Percentiles rank a stretch among this genome's conserved stretches.
Conservation (phyloP, 2,113 vertebrate species). For the Nothocercus nigrocapillus region DNA sequence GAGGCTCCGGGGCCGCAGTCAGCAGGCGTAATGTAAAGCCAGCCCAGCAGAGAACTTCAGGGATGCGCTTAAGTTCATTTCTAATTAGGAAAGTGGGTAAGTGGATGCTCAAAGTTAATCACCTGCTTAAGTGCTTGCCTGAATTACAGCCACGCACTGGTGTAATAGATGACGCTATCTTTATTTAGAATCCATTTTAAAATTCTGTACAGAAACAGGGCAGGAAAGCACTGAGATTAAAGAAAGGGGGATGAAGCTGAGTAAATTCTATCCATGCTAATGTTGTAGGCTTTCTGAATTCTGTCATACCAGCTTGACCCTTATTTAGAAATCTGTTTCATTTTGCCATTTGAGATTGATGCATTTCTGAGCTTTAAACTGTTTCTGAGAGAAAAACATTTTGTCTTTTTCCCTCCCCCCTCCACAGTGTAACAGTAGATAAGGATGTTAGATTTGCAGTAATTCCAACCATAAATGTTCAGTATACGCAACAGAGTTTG, state of each 20-base stretch:
- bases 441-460: not conserved
- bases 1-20: not conserved
- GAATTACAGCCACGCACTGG: slow-evolving; percentile 33
- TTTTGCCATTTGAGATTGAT: slow-evolving; percentile 3
- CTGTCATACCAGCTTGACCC: not conserved
- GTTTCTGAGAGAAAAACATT: not conserved
- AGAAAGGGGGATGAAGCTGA: not conserved
- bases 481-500: not conserved
- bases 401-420: not conserved
- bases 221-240: slow-evolving; percentile 2
- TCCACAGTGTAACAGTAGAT: not conserved
- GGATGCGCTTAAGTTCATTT: slow-evolving; percentile 29
- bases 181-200: not conserved
- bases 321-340: slow-evolving; percentile 23
- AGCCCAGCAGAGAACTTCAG: slow-evolving; percentile 28
- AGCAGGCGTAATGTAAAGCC: not conserved
- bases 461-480: not conserved
- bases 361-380: slow-evolving; percentile 10
- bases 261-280: not conserved
- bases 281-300: slow-evolving; percentile 22
- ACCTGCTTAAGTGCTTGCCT: slow-evolving; percentile 56
- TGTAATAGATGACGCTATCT: slow-evolving; percentile 9
- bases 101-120: slow-evolving; percentile 57
- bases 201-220: not conserved
- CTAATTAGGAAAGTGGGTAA: slow-evolving; percentile 50